phyloP scores from a whole-genome alignment of 2,888 invertebrate species.

The Drosophila yooni region DNA sequence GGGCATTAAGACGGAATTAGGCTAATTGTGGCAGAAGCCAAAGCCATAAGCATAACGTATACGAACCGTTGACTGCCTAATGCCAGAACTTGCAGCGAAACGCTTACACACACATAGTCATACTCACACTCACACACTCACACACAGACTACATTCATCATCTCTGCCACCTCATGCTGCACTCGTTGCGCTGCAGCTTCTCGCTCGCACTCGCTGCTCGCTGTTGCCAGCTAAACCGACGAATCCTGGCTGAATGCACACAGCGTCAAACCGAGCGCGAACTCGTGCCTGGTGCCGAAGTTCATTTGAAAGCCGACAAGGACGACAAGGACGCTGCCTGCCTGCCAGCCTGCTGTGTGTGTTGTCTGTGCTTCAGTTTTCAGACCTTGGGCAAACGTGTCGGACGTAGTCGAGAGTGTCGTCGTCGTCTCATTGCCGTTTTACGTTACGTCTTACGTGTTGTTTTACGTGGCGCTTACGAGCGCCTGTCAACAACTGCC shows the following conservation, averaged over 20 bases:
- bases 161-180: constrained; percentile 38
- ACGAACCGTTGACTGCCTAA: constrained; percentile 46
- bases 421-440: constrained; percentile 27
- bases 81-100: constrained; percentile 18
- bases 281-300: constrained; percentile 31
- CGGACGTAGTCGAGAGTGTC: constrained; percentile 65
- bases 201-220: constrained; percentile 55
- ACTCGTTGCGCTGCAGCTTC: constrained; percentile 30
- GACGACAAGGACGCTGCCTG: constrained; percentile 21
- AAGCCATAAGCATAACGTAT: constrained; percentile 35
- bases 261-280: constrained; percentile 26
- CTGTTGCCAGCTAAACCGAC: constrained; percentile 66
- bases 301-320: constrained; percentile 11
- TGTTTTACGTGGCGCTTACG: constrained; percentile 28
- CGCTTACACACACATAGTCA: neutral
- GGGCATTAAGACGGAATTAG: constrained; percentile 54
- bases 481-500: constrained; percentile 31
- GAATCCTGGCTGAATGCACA: constrained; percentile 74
- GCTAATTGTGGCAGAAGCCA: constrained; percentile 62
- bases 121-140: constrained; percentile 19
- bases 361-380: constrained; percentile 71
- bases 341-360: constrained; percentile 21
- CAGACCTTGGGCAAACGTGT: constrained; percentile 82
- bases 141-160: constrained; percentile 50
- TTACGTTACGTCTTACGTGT: constrained; percentile 71